Base-by-base conservation (phyloP, 2,888 invertebrate genomes). In the Zelleria hepariella region DNA sequence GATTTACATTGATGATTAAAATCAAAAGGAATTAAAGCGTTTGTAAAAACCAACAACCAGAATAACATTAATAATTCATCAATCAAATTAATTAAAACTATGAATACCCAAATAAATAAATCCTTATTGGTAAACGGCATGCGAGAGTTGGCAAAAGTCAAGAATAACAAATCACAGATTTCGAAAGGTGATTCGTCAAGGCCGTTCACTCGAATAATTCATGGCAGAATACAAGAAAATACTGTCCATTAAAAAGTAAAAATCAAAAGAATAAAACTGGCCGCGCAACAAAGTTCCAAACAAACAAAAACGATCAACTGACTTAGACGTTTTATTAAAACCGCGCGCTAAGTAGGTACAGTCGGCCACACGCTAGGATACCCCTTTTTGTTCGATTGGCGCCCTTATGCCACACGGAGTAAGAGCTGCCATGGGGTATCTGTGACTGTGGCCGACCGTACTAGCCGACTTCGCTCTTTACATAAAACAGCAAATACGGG, bases 401-500 rank as follows among this genome's bases (percentile, higher is more conserved):
- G n/a, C n/a, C n/a, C n/a, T n/a, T n/a, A n/a, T n/a, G n/a, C n/a
- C n/a, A n/a, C n/a, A n/a, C n/a, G n/a, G n/a, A n/a, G n/a, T n/a
- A n/a, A n/a, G n/a, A n/a, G n/a, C n/a, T n/a, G n/a, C n/a, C n/a
- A n/a, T n/a, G n/a, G n/a, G n/a, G n/a, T n/a, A n/a, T n/a, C n/a
- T n/a, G n/a, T n/a, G n/a, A n/a, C n/a, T n/a, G n/a, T n/a, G n/a
- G n/a, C n/a, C n/a, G n/a, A n/a, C 47, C 23, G 7, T 51, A 72
- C 78, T 86, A 85, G 71, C 84, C 86, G 58, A 78, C 80, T 68
- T 92, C 91, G 66, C 85, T 90, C 61, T 91, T 92, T 56, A 93
- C 94, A 77, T 96, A 96, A 84, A 96, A 96, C 55, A 96, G 87
- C 60, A 96, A 90, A 84, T 96, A 96, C 1, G 96, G 96, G 0